These are phyloP conservation scores for Fragum fragum DNA, from an alignment of 2,888 invertebrate genomes.

Conservation along the genomic window DNA sequence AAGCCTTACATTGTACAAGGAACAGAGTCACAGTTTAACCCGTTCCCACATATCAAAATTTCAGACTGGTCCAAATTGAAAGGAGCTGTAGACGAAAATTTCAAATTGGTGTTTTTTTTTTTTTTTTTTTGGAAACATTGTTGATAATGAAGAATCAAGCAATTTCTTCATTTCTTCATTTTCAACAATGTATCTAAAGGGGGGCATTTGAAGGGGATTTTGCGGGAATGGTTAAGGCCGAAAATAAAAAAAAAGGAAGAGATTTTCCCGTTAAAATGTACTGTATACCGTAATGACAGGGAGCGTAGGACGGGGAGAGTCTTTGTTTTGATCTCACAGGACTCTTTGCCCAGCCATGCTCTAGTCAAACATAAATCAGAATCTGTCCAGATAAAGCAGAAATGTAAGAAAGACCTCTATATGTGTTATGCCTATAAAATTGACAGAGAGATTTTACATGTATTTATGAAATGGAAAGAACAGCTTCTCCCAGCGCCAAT, in stretches of 20 bases:
- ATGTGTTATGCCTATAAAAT: slow-evolving; percentile 31
- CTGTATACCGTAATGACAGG: slow-evolving; percentile 41
- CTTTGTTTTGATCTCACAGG: slow-evolving; percentile 41
- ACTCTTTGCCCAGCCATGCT: background rate
- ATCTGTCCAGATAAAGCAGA: slow-evolving; percentile 38
- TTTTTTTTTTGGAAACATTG: too few relatives aligned
- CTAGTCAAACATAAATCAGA: slow-evolving; percentile 31
- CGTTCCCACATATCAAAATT: too few relatives aligned
- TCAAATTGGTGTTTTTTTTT: too few relatives aligned
- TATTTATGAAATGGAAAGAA: slow-evolving; percentile 13
- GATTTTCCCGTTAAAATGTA: slow-evolving; percentile 35
- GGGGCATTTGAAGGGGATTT: too few relatives aligned
- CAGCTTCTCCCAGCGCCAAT: background rate
- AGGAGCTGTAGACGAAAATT: too few relatives aligned
- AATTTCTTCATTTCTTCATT: too few relatives aligned
- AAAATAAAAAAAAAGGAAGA: slow-evolving; percentile 39
- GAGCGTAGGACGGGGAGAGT: slow-evolving; percentile 41
- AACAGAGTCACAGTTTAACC: too few relatives aligned
- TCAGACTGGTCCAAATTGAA: too few relatives aligned
- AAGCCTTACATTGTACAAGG: slow-evolving; percentile 43
- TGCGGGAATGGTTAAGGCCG: slow-evolving; percentile 48
- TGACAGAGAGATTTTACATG: slow-evolving; percentile 7
- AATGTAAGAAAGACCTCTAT: slow-evolving; percentile 29
- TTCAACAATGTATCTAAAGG: too few relatives aligned
- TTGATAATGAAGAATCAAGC: too few relatives aligned